Evolutionary conservation across 2,797 vertebrate species (phyloP).

Genomic region (Xiphorhynchus erythropygius): DNA sequence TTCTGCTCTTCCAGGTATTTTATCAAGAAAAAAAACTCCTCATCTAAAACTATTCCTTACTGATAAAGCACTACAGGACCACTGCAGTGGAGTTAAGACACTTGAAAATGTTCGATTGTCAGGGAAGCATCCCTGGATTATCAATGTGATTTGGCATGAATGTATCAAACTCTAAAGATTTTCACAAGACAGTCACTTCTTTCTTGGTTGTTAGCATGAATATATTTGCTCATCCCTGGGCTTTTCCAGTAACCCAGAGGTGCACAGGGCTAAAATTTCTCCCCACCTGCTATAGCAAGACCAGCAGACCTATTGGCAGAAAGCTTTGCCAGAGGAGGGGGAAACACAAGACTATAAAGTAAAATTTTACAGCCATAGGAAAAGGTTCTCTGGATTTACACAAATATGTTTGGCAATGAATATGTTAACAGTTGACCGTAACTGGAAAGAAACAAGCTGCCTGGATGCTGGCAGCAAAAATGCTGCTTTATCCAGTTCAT

Average conservation of each 20-base stretch:
- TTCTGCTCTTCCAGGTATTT: neutral
- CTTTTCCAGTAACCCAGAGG: neutral
- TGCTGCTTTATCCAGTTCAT: neutral
- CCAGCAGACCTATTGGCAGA: neutral
- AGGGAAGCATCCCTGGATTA: neutral
- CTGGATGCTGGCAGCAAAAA: slow-evolving; percentile 33
- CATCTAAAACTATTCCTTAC: neutral
- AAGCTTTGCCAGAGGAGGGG: neutral
- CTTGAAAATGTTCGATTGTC: neutral
- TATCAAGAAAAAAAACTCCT: neutral
- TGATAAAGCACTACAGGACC: neutral
- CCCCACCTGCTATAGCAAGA: neutral
- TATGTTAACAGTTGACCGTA: slow-evolving; percentile 17
- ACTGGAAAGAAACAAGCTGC: slow-evolving; percentile 41
- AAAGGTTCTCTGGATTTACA: slow-evolving; percentile 11
- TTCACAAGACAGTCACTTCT: neutral
- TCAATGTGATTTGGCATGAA: neutral
- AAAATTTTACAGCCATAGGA: neutral
- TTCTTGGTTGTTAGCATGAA: neutral
- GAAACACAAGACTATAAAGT: neutral
- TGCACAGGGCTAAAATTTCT: neutral
- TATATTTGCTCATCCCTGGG: neutral
- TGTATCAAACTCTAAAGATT: neutral
- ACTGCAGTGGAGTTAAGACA: neutral
- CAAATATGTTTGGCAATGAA: neutral